phyloP scores from a whole-genome alignment of 2,113 vertebrate species.

The Acanthisitta chloris region DNA sequence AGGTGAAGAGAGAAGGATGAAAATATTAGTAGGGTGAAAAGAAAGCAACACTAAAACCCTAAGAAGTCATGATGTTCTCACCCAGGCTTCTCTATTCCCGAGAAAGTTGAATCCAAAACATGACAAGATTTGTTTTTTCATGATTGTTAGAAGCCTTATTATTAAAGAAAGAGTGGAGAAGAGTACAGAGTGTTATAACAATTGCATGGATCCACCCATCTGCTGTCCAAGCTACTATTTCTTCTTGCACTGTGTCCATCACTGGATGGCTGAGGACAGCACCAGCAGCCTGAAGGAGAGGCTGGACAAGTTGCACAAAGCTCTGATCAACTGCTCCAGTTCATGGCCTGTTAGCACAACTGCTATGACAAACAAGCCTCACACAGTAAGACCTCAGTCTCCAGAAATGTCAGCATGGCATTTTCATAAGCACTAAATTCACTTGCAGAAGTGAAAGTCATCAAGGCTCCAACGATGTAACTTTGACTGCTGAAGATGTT shows the following conservation, averaged over 20 bases:
- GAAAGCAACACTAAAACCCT: background rate
- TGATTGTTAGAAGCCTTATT: background rate
- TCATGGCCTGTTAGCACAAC: background rate
- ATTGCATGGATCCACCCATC: background rate
- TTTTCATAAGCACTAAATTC: background rate
- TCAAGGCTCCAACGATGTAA: background rate
- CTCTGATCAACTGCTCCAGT: background rate
- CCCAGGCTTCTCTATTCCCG: background rate
- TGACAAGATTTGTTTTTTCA: background rate
- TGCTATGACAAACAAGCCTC: background rate
- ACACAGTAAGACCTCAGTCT: background rate
- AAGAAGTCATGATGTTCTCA: background rate
- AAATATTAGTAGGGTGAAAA: background rate
- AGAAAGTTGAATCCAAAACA: background rate
- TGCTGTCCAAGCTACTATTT: background rate
- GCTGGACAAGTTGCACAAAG: background rate
- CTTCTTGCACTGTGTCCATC: no score
- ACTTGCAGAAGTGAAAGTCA: background rate
- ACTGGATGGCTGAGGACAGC: background rate
- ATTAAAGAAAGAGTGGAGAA: background rate
- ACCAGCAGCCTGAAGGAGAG: background rate
- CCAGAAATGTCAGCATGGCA: background rate
- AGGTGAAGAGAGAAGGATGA: background rate
- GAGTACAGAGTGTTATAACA: background rate
- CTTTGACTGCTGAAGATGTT: conserved; percentile 26